These are phyloP conservation scores for Eolophus roseicapilla DNA, from an alignment of 2,113 vertebrate species.

Conservation along the genomic window DNA sequence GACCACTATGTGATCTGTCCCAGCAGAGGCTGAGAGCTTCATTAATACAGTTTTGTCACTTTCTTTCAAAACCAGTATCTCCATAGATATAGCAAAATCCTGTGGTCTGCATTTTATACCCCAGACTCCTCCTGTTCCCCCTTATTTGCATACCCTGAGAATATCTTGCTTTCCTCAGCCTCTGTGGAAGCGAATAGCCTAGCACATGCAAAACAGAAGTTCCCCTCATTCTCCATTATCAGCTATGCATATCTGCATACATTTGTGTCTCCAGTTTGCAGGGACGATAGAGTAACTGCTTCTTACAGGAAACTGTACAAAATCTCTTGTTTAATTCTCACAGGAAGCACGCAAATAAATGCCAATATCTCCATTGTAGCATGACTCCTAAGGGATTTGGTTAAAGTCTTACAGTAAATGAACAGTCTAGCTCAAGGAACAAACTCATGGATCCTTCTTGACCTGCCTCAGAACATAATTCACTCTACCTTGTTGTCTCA, in stretches of 20 bases:
- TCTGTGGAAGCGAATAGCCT: background rate
- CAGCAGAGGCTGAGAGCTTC: background rate
- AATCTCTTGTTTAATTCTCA: background rate
- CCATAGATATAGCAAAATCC: background rate
- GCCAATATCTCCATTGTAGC: background rate
- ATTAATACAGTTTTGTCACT: background rate
- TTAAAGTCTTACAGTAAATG: background rate
- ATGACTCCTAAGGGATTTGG: background rate
- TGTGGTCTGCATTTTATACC: background rate
- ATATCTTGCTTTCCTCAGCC: background rate
- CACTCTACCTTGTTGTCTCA: background rate
- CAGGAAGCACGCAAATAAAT: background rate
- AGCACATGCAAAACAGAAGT: background rate
- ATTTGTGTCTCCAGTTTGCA: background rate
- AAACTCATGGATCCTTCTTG: background rate
- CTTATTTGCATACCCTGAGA: background rate
- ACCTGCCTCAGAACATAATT: background rate
- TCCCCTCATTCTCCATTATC: background rate
- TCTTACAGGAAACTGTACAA: background rate
- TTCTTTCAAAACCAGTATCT: background rate
- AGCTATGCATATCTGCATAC: background rate
- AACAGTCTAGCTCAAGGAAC: background rate
- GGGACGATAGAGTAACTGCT: background rate
- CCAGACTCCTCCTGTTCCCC: background rate
- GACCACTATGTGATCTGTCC: background rate